A percentile compares a stretch with the other conserved stretches of the same genome.
phyloP scores from a whole-genome alignment of 2,113 vertebrate species.

The Stegostoma tigrinum region DNA sequence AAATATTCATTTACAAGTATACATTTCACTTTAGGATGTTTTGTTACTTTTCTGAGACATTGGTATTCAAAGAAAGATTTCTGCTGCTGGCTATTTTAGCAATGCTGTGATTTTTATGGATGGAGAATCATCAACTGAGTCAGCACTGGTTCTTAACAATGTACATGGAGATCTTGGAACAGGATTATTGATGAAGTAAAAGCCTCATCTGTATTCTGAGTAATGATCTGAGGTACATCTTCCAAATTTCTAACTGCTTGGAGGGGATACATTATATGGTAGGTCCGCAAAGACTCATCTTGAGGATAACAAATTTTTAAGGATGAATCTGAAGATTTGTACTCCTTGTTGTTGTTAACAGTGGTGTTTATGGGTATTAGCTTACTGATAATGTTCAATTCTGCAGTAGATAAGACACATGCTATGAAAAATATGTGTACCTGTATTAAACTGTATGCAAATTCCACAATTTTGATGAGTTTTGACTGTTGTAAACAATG shows the following conservation, averaged over 20 bases:
- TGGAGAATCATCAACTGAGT: not conserved
- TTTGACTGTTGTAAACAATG: not conserved
- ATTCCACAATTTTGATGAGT: not conserved
- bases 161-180: not conserved
- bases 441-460: not conserved
- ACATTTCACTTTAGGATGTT: not conserved
- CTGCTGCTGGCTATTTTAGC: not conserved
- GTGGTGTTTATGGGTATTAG: not conserved
- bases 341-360: not conserved
- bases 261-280: not conserved
- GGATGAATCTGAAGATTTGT: not conserved
- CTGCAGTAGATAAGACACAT: not conserved
- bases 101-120: not conserved
- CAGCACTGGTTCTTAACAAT: not conserved
- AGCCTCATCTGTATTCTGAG: constrained; percentile 12
- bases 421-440: not conserved
- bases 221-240: not conserved
- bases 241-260: not conserved
- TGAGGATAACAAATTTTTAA: not conserved
- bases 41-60: not conserved
- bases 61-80: constrained; percentile 1
- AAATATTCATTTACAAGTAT: not conserved
- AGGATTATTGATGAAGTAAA: constrained; percentile 16
- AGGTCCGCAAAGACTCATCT: not conserved
- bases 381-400: not conserved